These are phyloP conservation scores for Aphyosemion australe DNA, from an alignment of 2,113 vertebrate species.

Conservation along the genomic window DNA sequence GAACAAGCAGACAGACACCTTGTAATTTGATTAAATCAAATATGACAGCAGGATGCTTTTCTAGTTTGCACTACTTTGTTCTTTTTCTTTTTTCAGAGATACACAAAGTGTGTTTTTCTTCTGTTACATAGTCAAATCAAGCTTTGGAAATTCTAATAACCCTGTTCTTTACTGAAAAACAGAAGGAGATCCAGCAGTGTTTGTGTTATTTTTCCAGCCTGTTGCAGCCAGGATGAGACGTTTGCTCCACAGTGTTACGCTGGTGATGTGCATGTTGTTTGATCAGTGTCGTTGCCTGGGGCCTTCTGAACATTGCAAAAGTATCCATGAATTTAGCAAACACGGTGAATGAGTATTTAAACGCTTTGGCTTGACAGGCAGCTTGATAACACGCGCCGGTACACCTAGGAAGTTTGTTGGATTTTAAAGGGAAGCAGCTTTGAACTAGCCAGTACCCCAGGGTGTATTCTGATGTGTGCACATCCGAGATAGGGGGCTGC, in stretches of 20 bases:
- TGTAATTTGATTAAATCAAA: conserved; percentile 1
- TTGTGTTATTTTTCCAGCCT: conserved; percentile 12
- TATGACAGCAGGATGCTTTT: conserved; percentile 3
- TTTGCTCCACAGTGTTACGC: conserved; percentile 29
- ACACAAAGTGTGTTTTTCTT: background rate
- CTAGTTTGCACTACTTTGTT: background rate
- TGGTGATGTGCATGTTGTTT: conserved; percentile 47
- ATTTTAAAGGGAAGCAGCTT: conserved; percentile 76
- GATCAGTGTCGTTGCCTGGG: conserved; percentile 48
- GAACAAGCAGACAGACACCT: background rate
- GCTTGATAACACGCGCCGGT: conserved; percentile 50
- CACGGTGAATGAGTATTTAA: conserved; percentile 48
- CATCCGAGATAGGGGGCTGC: conserved; percentile 61
- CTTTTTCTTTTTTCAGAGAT: background rate
- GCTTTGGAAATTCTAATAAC: background rate
- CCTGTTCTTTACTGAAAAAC: background rate
- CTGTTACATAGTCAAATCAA: background rate
- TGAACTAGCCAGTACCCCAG: conserved; percentile 65
- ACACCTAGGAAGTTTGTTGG: conserved; percentile 61
- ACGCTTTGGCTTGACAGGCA: conserved; percentile 44
- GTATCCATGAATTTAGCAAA: conserved; percentile 55
- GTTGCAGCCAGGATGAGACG: conserved; percentile 21
- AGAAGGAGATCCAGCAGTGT: background rate
- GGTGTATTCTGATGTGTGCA: conserved; percentile 72
- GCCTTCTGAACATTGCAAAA: conserved; percentile 59